Evolutionary conservation across 2,888 invertebrate genomes (phyloP).

Genomic region (Macrophya annulata): DNA sequence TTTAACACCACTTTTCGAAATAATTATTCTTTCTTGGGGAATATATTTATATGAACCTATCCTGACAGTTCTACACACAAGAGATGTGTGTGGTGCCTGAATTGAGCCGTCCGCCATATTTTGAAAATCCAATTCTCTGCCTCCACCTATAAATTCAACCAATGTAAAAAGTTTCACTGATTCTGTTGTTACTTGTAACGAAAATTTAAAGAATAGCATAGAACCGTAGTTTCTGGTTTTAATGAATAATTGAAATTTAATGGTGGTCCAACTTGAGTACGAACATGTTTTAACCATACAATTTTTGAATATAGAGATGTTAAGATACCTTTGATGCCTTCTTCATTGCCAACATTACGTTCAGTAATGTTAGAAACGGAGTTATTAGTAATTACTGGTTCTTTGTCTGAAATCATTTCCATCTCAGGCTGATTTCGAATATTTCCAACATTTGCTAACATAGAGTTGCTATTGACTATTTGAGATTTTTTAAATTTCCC

Average conservation of each 20-base stretch:
- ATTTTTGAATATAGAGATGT: neutral
- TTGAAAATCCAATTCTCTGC: slow-evolving; percentile 77
- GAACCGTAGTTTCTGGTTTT: neutral
- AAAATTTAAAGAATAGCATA: neutral
- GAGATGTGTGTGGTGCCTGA: slow-evolving; percentile 81
- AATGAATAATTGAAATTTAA: neutral
- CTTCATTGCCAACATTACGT: slow-evolving; percentile 57
- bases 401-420: slow-evolving; percentile 75
- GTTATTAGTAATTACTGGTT: slow-evolving; percentile 76
- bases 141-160: slow-evolving; percentile 80
- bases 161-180: neutral
- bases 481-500: slow-evolving; percentile 60
- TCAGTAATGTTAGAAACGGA: slow-evolving; percentile 60
- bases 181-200: neutral
- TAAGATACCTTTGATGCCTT: slow-evolving; percentile 60
- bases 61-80: slow-evolving; percentile 89
- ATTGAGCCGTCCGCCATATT: slow-evolving; percentile 79
- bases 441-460: slow-evolving; percentile 58
- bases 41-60: slow-evolving; percentile 93
- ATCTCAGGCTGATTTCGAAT: slow-evolving; percentile 61
- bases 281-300: neutral
- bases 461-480: slow-evolving; percentile 61
- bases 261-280: neutral
- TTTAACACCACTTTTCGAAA: slow-evolving; percentile 79
- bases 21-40: slow-evolving; percentile 86